These are phyloP conservation scores for Malaclemys terrapin DNA, from an alignment of 2,113 vertebrate genomes.

Conservation along the genomic window DNA sequence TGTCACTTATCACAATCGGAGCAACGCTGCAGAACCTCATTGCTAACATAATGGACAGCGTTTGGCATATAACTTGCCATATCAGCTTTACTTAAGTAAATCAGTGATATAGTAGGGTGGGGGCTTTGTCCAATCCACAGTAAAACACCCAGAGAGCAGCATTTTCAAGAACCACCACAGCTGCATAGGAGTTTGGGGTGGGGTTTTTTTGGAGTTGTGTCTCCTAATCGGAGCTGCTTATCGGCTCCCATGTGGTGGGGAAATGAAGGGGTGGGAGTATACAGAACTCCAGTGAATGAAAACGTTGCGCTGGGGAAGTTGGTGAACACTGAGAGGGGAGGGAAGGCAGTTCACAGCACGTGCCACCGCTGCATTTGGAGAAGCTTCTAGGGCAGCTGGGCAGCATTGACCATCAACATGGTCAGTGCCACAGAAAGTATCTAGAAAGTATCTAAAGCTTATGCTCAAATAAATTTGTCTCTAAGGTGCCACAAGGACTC, in stretches of 20 bases:
- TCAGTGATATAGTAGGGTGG: neutral
- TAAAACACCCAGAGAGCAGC: neutral
- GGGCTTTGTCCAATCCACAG: neutral
- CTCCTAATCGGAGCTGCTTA: neutral
- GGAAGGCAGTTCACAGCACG: neutral
- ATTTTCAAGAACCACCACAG: neutral
- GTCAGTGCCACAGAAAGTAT: neutral
- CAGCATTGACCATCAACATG: neutral
- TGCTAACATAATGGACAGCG: neutral
- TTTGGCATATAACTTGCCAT: neutral
- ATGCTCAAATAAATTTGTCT: too few relatives aligned
- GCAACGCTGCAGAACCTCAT: neutral
- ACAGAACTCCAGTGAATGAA: neutral
- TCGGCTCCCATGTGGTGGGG: neutral
- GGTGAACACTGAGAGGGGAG: accelerated
- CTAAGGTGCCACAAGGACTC: too few relatives aligned
- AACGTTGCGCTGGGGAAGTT: neutral
- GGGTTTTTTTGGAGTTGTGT: neutral
- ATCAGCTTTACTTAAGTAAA: neutral
- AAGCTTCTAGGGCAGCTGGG: neutral
- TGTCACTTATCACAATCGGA: neutral
- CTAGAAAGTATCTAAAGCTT: neutral
- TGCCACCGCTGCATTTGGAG: neutral
- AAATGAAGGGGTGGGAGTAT: neutral
- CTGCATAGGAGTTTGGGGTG: neutral